phyloP scores from a whole-genome alignment of 2,113 vertebrate species.

The Suncus etruscus region DNA sequence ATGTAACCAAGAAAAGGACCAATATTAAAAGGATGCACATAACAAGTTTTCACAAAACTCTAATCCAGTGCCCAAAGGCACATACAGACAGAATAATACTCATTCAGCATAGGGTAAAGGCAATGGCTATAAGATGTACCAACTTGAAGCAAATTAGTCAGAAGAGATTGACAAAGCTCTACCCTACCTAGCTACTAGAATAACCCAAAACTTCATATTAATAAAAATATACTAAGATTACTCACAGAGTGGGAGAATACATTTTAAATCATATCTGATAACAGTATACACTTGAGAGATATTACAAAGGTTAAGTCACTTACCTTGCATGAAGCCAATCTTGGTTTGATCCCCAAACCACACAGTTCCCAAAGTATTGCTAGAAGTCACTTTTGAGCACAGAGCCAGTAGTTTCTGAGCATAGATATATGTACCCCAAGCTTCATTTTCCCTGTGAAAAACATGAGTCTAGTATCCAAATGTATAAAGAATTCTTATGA shows the following conservation, averaged over 20 bases:
- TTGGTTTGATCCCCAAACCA: too few relatives aligned
- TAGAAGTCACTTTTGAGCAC: too few relatives aligned
- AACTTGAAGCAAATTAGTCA: neutral
- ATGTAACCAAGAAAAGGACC: too few relatives aligned
- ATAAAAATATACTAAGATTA: neutral
- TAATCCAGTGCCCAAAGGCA: neutral
- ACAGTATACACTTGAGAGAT: neutral
- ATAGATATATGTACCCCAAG: too few relatives aligned
- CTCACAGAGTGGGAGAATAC: neutral
- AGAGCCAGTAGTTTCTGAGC: too few relatives aligned
- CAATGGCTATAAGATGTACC: neutral
- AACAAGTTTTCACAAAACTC: neutral
- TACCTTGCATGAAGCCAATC: too few relatives aligned
- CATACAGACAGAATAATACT: neutral
- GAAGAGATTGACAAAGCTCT: neutral
- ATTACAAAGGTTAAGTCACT: too few relatives aligned
- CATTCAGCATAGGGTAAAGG: neutral
- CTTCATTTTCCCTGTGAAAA: too few relatives aligned
- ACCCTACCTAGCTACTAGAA: neutral
- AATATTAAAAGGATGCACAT: neutral
- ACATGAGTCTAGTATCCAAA: neutral
- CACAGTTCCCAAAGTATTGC: too few relatives aligned
- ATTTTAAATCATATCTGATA: neutral
- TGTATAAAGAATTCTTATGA: neutral
- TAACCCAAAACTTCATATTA: neutral